Base-by-base conservation (phyloP, 2,888 invertebrate species). In the Melanotus villosus region DNA sequence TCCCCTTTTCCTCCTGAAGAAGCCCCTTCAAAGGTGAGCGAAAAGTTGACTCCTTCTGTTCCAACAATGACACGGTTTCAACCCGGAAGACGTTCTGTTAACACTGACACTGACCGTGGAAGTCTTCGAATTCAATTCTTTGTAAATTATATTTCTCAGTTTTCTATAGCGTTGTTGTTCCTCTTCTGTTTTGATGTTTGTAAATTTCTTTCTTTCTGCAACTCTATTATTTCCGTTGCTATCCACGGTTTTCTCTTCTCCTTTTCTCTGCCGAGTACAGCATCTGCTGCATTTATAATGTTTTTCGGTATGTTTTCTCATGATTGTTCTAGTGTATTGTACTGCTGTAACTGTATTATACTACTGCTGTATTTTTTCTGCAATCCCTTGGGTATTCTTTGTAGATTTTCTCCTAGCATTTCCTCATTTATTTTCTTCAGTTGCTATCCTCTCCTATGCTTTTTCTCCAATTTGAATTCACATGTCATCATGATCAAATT, bases 101-200 rank as follows among this genome's bases (percentile, higher is more conserved):
- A n/a, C n/a, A n/a, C n/a, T n/a, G n/a, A n/a, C n/a, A n/a, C n/a
- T n/a, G n/a, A n/a, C n/a, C n/a, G n/a, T n/a, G n/a, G n/a, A n/a
- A n/a, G n/a, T n/a, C n/a, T n/a, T n/a, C n/a, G n/a, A n/a, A n/a
- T n/a, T 26, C 7, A 26, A 26, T 26, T 26, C 3, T 26, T 7
- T 26, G 26, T 26, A 2, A 43, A 10, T 43, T 43, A 7, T 43
- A 10, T 43, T 47, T 47, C 47, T 47, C 6, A 47, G 23, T 12
- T 47, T 4, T 47, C 47, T 47, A 47, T 21, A 47, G 7, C 47
- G 47, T 47, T 21, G 47, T 47, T 47, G 47, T 47, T 16, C 43
- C 43, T 43, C 43, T 5, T 43, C 14, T 47, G 47, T 21, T 47
- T 47, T 47, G 47, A 19, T 47, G 47, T 19, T 18, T 21, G 18